Conservation (phyloP, 2,888 invertebrate genomes). For the Hetaerina titia region DNA sequence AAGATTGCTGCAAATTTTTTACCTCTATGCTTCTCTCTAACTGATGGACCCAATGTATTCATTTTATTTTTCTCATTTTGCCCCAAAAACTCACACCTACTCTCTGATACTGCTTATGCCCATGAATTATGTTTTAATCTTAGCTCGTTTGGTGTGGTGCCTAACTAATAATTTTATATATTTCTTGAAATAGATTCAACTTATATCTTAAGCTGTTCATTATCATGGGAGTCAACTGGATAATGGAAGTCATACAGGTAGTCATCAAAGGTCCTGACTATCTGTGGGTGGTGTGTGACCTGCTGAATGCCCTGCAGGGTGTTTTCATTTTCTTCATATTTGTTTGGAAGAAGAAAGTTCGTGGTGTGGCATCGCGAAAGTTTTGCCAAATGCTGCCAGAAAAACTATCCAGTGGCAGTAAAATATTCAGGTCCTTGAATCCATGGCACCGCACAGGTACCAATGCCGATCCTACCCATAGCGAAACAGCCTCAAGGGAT, state of each 20-base stretch:
- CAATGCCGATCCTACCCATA: neutral
- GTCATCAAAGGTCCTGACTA: constrained; percentile 77
- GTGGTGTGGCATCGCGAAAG: constrained; percentile 82
- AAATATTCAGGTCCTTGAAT: constrained; percentile 4
- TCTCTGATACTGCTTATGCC: no score
- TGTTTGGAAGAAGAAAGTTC: constrained; percentile 85
- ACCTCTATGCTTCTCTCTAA: no score
- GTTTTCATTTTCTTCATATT: constrained; percentile 86
- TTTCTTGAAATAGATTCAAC: constrained; percentile 82
- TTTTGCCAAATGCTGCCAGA: constrained; percentile 72
- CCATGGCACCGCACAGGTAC: neutral
- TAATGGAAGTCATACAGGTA: constrained; percentile 88
- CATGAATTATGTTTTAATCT: no score
- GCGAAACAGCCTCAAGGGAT: neutral
- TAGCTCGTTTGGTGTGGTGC: neutral
- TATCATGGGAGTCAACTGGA: constrained; percentile 93
- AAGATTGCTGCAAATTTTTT: no score
- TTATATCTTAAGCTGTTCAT: constrained; percentile 89
- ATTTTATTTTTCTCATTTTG: no score
- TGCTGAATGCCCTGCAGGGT: constrained; percentile 85
- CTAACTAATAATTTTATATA: neutral
- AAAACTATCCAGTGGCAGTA: neutral
- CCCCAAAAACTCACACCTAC: no score
- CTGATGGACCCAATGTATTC: no score
- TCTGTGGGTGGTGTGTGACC: constrained; percentile 83